Evolutionary conservation across 23 tunicate genomes (phyloP).

Genomic region (Ciona savignyi): DNA sequence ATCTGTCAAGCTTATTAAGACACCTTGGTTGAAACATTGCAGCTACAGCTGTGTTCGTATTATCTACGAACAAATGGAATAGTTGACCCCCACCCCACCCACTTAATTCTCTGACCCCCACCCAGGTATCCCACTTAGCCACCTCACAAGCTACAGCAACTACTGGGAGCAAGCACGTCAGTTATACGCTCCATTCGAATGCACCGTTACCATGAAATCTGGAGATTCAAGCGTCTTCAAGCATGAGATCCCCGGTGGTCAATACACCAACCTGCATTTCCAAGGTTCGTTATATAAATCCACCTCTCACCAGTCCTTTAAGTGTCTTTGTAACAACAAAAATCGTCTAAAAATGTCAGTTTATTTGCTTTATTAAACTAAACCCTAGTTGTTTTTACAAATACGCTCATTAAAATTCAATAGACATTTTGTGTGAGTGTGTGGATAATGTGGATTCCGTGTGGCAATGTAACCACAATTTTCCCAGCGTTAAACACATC

Average conservation of each 20-base stretch:
- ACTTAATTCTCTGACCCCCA: too few relatives aligned
- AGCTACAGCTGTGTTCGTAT: too few relatives aligned
- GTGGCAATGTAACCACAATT: too few relatives aligned
- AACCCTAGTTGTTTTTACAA: too few relatives aligned
- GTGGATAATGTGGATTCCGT: too few relatives aligned
- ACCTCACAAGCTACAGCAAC: constrained; percentile 51
- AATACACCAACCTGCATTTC: constrained; percentile 97
- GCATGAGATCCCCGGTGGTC: constrained; percentile 99
- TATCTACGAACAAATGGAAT: too few relatives aligned
- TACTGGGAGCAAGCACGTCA: constrained; percentile 96
- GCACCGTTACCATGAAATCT: constrained; percentile 96
- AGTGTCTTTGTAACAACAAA: background rate
- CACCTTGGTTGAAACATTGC: too few relatives aligned
- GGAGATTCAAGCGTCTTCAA: constrained; percentile 92
- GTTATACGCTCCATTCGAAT: constrained; percentile 95
- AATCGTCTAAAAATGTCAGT: background rate
- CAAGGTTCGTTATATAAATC: constrained; percentile 44
- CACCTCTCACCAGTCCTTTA: background rate
- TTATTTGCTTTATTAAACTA: background rate
- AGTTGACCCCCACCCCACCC: too few relatives aligned
- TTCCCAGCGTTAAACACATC: too few relatives aligned
- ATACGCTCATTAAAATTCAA: too few relatives aligned
- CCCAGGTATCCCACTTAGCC: constrained; percentile 44
- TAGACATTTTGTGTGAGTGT: too few relatives aligned
- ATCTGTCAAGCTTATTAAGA: too few relatives aligned